Evolutionary conservation across 2,113 vertebrate species (phyloP).

Genomic region (Hystrix cristata): DNA sequence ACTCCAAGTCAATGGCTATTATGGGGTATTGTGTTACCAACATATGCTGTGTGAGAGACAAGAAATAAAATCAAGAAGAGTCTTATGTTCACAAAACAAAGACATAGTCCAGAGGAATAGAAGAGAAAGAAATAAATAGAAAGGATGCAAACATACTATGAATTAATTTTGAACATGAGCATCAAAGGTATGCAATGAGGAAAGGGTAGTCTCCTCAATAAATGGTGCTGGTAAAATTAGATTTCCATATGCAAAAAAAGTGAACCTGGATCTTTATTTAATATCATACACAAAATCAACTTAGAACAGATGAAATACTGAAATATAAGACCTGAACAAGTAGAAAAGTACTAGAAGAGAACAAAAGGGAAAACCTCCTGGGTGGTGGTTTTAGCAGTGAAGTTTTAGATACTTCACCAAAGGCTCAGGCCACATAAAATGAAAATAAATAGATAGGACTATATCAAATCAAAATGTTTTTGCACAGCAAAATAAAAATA

Average conservation of each 20-base stretch:
- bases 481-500: background rate
- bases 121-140: background rate
- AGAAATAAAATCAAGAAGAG: background rate
- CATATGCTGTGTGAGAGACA: background rate
- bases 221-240: background rate
- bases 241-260: background rate
- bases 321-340: background rate
- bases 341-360: background rate
- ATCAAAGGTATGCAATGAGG: too few relatives aligned
- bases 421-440: background rate
- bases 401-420: background rate
- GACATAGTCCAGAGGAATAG: background rate
- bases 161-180: background rate
- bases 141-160: background rate
- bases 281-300: background rate
- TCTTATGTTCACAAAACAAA: background rate
- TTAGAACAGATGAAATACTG: background rate
- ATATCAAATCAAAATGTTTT: background rate
- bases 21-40: background rate
- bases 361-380: background rate
- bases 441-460: background rate
- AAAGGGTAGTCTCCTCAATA: background rate
- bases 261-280: background rate
- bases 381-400: background rate
- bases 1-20: background rate